Conservation (phyloP, 2,888 invertebrate genomes). For the Stenichneumon culpator region DNA sequence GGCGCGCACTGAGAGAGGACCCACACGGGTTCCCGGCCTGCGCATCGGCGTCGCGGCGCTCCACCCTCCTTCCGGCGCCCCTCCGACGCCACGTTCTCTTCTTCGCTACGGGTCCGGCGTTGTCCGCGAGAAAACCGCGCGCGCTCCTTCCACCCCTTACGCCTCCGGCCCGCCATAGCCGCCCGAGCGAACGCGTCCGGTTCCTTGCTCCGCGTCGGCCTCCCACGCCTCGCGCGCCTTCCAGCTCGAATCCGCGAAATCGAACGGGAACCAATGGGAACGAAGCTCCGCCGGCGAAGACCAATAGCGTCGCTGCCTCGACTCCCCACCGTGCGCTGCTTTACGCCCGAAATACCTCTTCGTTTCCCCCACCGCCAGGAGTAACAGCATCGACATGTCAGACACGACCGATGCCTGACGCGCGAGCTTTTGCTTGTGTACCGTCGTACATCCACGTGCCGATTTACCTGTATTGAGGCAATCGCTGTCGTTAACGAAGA, state of each 20-base stretch:
- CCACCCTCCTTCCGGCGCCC: slow-evolving; percentile 55
- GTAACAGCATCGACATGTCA: slow-evolving; percentile 60
- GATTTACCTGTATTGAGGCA: background rate
- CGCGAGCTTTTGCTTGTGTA: slow-evolving; percentile 43
- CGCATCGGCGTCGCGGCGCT: slow-evolving; percentile 60
- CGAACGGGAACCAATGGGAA: slow-evolving; percentile 53
- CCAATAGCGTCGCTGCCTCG: slow-evolving; percentile 60
- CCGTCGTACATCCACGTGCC: slow-evolving; percentile 22
- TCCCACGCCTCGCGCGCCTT: slow-evolving; percentile 64
- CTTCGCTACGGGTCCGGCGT: slow-evolving; percentile 7
- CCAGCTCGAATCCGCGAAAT: slow-evolving; percentile 61
- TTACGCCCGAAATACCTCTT: slow-evolving; percentile 33
- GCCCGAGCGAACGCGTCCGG: slow-evolving; percentile 34
- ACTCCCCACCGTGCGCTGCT: slow-evolving; percentile 59
- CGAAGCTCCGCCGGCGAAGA: slow-evolving; percentile 41
- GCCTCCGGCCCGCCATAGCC: slow-evolving; percentile 34
- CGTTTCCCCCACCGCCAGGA: slow-evolving; percentile 39
- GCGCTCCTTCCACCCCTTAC: slow-evolving; percentile 51
- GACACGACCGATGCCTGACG: slow-evolving; percentile 51
- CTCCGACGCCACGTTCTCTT: slow-evolving; percentile 36
- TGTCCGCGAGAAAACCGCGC: slow-evolving; percentile 16
- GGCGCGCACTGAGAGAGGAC: slow-evolving; percentile 67
- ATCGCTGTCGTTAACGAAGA: background rate
- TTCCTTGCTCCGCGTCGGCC: slow-evolving; percentile 47
- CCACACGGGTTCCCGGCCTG: slow-evolving; percentile 52